Conservation (phyloP, 2,797 vertebrate genomes). For the Poeciliopsis presidionis region DNA sequence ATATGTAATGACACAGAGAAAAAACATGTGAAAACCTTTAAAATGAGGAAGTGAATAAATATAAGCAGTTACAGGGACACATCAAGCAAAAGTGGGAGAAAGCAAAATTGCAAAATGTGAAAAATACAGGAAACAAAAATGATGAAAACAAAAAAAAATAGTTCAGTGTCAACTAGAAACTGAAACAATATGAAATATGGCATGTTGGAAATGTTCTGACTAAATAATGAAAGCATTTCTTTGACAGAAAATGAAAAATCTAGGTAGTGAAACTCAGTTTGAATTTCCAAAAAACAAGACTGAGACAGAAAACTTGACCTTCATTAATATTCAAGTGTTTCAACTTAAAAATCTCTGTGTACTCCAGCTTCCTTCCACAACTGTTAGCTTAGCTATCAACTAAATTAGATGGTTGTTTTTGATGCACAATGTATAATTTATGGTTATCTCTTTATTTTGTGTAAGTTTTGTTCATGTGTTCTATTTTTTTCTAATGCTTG, state of each 20-base stretch:
- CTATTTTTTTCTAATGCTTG: background rate
- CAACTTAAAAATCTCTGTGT: background rate
- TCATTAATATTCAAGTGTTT: background rate
- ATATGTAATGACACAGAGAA: background rate
- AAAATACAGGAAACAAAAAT: background rate
- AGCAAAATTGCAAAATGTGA: background rate
- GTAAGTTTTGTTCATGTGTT: background rate
- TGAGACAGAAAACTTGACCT: background rate
- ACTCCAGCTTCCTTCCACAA: background rate
- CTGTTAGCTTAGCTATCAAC: background rate
- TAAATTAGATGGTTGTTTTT: background rate
- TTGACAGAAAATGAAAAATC: background rate
- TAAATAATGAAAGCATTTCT: background rate
- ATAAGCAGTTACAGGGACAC: background rate
- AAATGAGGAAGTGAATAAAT: background rate
- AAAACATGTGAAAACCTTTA: background rate
- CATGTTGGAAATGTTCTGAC: background rate
- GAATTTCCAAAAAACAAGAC: background rate
- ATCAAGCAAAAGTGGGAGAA: background rate
- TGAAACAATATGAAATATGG: background rate
- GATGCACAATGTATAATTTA: background rate
- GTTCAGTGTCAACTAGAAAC: background rate
- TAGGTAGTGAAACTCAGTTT: background rate
- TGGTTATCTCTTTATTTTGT: background rate
- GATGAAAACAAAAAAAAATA: background rate